Evolutionary conservation across 2,888 invertebrate genomes (phyloP), one percentile per base, ranked within the genome.

Genomic region (Athripsodes cinereus): DNA sequence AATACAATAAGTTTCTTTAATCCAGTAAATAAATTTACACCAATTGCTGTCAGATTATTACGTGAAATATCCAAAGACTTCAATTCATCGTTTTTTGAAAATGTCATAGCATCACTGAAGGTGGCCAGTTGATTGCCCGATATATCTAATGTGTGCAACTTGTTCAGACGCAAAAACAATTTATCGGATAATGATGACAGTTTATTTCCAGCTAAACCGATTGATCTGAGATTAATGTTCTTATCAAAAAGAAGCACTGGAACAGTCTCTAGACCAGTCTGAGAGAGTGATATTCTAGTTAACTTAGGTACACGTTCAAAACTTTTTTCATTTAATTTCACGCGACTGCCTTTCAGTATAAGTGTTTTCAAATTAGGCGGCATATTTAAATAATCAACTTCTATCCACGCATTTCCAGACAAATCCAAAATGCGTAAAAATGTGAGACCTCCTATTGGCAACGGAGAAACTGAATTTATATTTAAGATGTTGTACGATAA

Each of bases 341-440:
- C 20, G 2, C 19, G 13, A n/a, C 20, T 16, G 10, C 49, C 21
- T 13, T 34, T 26, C 11, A 48, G 20, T 19, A 49, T 49, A 2
- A 58, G 31, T 5, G 48, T 49, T 11, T 18, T 20, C 22, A 58
- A n/a, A 19, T 11, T 50, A 10, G 47, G 49, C 18, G 35, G 48
- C 18, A 58, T 18, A 2, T 18, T 58, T 40, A 53, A 6, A 1
- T n/a, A 19, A 13, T 22, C 11, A 16, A 58, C 21, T 19, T 58
- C 46, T 2, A 53, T n/a, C 2, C 18, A 18, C 1, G 34, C 11
- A 22, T 53, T 53, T 8, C 18, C 2, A 22, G 58, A 44, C 1
- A 53, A 2, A 40, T 58, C 58, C 58, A 58, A 31, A n/a, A 26
- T 22, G 19, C 49, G 35, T n/a, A 58, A 35, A 18, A 40, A 53